Percentiles rank a stretch among this genome's conserved stretches.
phyloP scores from a whole-genome alignment of 2,888 invertebrate species.

The Heliconius charithonia region DNA sequence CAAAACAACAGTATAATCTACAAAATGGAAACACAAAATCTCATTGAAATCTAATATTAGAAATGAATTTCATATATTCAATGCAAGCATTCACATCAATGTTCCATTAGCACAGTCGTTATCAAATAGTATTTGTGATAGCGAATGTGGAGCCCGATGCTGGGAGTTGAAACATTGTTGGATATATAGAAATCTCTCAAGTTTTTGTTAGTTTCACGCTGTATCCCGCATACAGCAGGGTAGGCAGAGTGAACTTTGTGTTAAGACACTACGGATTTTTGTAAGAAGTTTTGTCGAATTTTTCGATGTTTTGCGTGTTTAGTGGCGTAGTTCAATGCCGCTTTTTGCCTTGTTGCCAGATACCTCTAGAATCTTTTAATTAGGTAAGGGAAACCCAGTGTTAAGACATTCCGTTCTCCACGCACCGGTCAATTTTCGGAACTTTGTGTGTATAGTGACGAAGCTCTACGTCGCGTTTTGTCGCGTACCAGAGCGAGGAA shows the following conservation, averaged over 20 bases:
- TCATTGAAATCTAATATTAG: slow-evolving; percentile 5
- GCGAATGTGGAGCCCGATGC: not conserved
- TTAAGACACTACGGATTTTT: too few species aligned
- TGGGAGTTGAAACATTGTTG: not conserved
- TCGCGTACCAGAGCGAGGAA: too few species aligned
- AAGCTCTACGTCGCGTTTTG: too few species aligned
- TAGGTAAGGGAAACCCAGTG: not conserved
- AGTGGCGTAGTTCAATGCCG: too few species aligned
- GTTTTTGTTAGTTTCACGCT: too few species aligned
- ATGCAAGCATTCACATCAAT: not conserved
- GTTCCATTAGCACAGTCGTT: slow-evolving; percentile 15
- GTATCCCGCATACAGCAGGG: not conserved
- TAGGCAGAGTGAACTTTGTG: not conserved
- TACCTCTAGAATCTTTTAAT: too few species aligned
- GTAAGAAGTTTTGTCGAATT: too few species aligned
- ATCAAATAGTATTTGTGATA: slow-evolving; percentile 8
- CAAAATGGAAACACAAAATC: not conserved
- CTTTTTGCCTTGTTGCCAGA: too few species aligned
- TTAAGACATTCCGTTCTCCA: too few species aligned
- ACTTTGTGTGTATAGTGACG: too few species aligned
- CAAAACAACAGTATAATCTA: not conserved
- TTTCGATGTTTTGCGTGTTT: too few species aligned
- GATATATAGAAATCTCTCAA: not conserved
- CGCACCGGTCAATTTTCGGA: too few species aligned
- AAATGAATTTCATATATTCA: not conserved